Percentiles rank a stretch among this genome's conserved stretches.
These are phyloP conservation scores for Spondyliosoma cantharus DNA, from an alignment of 2,797 vertebrate genomes.

Conservation along the genomic window DNA sequence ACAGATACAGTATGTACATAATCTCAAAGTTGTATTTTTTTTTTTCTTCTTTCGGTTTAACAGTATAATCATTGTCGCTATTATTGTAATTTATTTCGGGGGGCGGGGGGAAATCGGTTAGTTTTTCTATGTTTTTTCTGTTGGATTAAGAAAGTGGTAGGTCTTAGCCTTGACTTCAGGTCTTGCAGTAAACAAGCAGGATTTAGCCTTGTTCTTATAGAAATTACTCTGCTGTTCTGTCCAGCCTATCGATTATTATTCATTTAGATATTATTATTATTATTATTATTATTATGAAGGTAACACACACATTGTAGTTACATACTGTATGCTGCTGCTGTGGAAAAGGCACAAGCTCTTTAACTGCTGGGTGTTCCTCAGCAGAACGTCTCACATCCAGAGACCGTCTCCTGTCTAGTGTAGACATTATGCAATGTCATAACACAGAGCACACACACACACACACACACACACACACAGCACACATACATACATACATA, in stretches of 20 bases:
- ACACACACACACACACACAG: not conserved
- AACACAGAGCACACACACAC: conserved; percentile 26
- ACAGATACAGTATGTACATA: conserved; percentile 79
- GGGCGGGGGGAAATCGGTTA: conserved; percentile 26
- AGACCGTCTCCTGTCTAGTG: conserved; percentile 63
- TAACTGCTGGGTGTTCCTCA: conserved; percentile 62
- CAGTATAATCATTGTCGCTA: conserved; percentile 72
- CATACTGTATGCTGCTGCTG: conserved; percentile 72
- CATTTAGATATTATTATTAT: conserved; percentile 37
- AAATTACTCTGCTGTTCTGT: conserved; percentile 66
- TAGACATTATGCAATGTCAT: conserved; percentile 77
- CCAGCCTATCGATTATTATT: conserved; percentile 63
- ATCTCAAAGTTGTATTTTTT: conserved; percentile 76
- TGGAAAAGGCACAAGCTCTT: conserved; percentile 75
- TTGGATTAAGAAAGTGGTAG: conserved; percentile 68
- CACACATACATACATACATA: not conserved
- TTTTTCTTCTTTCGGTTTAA: conserved; percentile 63
- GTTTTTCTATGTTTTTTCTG: conserved; percentile 61
- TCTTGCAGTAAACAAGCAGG: conserved; percentile 73
- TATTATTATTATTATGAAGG: conserved; percentile 40
- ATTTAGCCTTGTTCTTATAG: conserved; percentile 78
- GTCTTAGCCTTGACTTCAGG: conserved; percentile 73
- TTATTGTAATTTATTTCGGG: conserved; percentile 80
- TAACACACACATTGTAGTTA: conserved; percentile 62
- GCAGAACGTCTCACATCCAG: conserved; percentile 48